These are phyloP conservation scores for Drosophila teissieri DNA, from an alignment of 1,140 invertebrate species.

Conservation along the genomic window DNA sequence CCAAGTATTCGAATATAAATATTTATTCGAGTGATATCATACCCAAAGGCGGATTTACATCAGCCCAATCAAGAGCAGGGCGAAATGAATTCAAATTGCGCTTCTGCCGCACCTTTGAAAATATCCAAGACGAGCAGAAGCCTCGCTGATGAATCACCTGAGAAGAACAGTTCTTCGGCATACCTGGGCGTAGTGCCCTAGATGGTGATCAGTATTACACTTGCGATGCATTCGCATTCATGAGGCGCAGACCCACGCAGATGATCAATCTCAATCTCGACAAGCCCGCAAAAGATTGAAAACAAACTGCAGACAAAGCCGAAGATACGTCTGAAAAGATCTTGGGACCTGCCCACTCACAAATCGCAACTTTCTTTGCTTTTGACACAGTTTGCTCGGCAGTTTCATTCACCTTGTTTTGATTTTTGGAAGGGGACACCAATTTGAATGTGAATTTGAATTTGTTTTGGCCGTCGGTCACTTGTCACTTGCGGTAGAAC, in stretches of 20 bases:
- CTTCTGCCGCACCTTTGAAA: slow-evolving; percentile 35
- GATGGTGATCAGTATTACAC: slow-evolving; percentile 65
- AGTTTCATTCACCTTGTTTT: slow-evolving; percentile 66
- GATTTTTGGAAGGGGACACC: slow-evolving; percentile 16
- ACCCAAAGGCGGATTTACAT: slow-evolving; percentile 35
- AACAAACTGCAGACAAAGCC: slow-evolving; percentile 8
- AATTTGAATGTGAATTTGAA: slow-evolving; percentile 21
- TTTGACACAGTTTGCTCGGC: slow-evolving; percentile 65
- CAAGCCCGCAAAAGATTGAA: slow-evolving; percentile 37
- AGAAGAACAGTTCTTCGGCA: slow-evolving; percentile 16
- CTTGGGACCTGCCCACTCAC: slow-evolving; percentile 33
- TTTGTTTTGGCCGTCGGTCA: slow-evolving; percentile 32
- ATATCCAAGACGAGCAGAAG: slow-evolving; percentile 9
- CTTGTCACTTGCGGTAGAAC: slow-evolving; percentile 36
- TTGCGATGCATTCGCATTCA: slow-evolving; percentile 46
- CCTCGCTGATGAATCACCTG: slow-evolving; percentile 26
- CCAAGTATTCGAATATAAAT: slow-evolving; percentile 51
- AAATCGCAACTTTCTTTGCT: slow-evolving; percentile 60
- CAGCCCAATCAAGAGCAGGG: slow-evolving; percentile 11
- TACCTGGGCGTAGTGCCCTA: slow-evolving; percentile 66
- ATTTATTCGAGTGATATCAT: slow-evolving; percentile 63
- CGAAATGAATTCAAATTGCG: slow-evolving; percentile 21
- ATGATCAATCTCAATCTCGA: slow-evolving; percentile 23
- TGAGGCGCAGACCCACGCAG: slow-evolving; percentile 39
- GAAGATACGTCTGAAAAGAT: slow-evolving; percentile 34